Conservation (phyloP, 2,797 vertebrate genomes). For the Schizothorax lantsangensis region DNA sequence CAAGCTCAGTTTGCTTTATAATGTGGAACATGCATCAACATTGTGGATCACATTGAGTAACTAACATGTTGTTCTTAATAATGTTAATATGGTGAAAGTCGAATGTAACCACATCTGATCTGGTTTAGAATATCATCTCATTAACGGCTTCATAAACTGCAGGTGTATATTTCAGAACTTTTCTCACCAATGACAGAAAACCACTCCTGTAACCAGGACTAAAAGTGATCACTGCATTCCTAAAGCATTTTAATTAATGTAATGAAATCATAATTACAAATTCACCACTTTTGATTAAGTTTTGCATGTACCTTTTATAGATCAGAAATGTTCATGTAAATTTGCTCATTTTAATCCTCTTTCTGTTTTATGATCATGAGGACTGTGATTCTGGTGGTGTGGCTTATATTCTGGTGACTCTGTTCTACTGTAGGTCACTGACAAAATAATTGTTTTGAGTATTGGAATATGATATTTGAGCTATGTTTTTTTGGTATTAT, state of each 20-base stretch:
- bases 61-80: background rate
- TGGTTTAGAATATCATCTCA: background rate
- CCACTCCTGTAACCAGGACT: background rate
- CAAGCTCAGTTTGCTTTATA: background rate
- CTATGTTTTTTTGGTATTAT: background rate
- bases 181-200: background rate
- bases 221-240: background rate
- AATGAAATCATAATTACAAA: background rate
- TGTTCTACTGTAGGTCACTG: conserved; percentile 9
- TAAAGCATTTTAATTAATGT: background rate
- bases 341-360: background rate
- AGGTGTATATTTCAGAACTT: background rate
- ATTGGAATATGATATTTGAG: background rate
- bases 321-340: background rate
- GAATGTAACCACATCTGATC: background rate
- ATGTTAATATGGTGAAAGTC: background rate
- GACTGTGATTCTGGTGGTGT: conserved; percentile 15
- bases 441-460: background rate
- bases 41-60: background rate
- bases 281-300: background rate
- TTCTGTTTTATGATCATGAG: background rate
- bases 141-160: background rate
- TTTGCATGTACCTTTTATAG: background rate
- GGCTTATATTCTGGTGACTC: background rate
- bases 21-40: background rate